Evolutionary conservation across 2,888 invertebrate species (phyloP), one percentile per base, ranked within the genome.

Genomic region (Heliconius ethilla): DNA sequence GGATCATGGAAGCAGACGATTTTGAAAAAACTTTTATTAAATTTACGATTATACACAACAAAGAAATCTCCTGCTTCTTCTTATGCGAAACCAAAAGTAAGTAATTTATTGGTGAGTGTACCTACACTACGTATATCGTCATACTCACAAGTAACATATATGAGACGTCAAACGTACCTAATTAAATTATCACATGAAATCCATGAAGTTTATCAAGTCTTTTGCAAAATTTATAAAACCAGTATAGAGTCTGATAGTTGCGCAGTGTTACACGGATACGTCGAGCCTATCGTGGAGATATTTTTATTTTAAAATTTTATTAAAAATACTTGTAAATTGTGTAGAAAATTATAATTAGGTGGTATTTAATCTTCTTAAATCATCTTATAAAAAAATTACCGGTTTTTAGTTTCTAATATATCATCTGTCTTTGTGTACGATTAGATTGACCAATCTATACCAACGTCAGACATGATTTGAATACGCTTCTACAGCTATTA

Each of bases 181-280:
- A 25, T 69, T 69, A 69, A 45, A 69, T 69, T 27, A 27, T 69
- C 40, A 25, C n/a, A 9, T 25, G 40, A 69, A 69, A 15, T 40
- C 40, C 25, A 45, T 40, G 45, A 45, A 25, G 13, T 40, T 69
- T 40, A 45, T 69, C 7, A 69, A 25, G 25, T 69, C 13, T 63
- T 63, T 78, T 78, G 75, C 45, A 51, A 78, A 78, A 75, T 63
- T 25, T 25, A 63, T 67, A 75, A 63, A 78, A 75, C 70, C 75
- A 29, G 78, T 78, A n/a, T 67, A 0, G 45, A 29, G 13, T 75
- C 75, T 25, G 63, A 63, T 75, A 69, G 37, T 72, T 72, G 55
- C 65, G 37, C 33, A 66, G 25, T 22, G 10, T 75, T 69, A 75
- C 37, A 29, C 7, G 69, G 33, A 69, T 45, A 70, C 29, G n/a